Percentiles rank a stretch among this genome's conserved stretches.
Conservation (phyloP, 1,140 invertebrate species). For the Metaphire vulgaris region DNA sequence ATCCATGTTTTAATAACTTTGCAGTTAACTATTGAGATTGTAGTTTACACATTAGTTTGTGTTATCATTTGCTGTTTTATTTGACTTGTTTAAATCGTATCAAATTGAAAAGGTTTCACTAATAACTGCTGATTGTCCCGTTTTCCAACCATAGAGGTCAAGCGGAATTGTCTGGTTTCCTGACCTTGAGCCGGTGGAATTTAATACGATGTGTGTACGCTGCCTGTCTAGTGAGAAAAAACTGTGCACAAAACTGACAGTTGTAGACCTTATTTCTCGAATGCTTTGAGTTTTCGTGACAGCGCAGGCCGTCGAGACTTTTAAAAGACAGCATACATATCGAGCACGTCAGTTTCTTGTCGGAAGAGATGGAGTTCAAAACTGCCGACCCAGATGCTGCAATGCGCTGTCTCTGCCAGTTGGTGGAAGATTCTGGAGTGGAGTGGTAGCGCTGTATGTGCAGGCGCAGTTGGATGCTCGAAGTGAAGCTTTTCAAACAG, state of each 20-base stretch:
- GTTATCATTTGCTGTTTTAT: too few relatives aligned
- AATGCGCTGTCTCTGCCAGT: not conserved
- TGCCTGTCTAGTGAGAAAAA: constrained; percentile 24
- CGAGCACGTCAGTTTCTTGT: constrained; percentile 8
- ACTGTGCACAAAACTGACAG: constrained; percentile 19
- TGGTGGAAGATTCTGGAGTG: not conserved
- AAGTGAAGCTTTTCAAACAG: not conserved
- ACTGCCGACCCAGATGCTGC: not conserved
- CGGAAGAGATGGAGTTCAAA: too few relatives aligned
- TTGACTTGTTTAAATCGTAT: too few relatives aligned
- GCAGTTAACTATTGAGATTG: too few relatives aligned
- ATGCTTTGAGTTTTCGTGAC: constrained; percentile 28
- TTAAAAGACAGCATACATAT: constrained; percentile 22
- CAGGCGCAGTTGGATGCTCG: not conserved
- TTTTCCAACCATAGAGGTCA: too few relatives aligned
- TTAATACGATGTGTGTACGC: constrained; percentile 17
- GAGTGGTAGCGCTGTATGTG: not conserved
- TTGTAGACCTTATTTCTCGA: constrained; percentile 8
- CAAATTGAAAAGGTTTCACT: too few relatives aligned
- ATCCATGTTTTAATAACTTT: too few relatives aligned
- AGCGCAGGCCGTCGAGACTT: constrained; percentile 23
- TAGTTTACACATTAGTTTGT: too few relatives aligned
- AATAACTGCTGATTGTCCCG: too few relatives aligned
- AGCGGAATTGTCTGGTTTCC: too few relatives aligned
- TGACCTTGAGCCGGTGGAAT: constrained; percentile 12